Base-by-base conservation (phyloP, 2,888 invertebrate species). In the Hipparchia sbordonii region DNA sequence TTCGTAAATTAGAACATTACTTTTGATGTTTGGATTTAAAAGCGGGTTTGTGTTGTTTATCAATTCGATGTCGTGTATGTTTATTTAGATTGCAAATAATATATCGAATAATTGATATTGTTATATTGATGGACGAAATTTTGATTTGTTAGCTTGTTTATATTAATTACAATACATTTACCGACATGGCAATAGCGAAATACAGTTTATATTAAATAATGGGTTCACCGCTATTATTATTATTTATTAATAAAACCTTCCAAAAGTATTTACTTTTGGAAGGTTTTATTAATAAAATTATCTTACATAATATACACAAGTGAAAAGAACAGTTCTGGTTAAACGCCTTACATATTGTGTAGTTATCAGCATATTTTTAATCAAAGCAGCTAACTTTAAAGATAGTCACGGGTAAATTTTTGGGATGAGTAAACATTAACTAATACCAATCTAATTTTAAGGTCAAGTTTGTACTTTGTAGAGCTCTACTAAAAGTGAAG, bases 1-100 rank as follows among this genome's bases (percentile, higher is more conserved):
- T 72, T 74, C 66, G 72, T 73, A 68, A 74, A 68, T 74, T 73
- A 73, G 71, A 72, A 70, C 69, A 69, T 61, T 61, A 48, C 60
- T 60, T 71, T 60, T 66, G 67, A 61, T 57, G 66, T 70, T 70
- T 59, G 61, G 51, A 51, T 71, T 59, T 69, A 52, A 69, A 61
- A 69, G 67, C 57, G 71, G 39, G 39, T 67, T 57, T 61, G 51
- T 23, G 62, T 71, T 52, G 60, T 56, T 66, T 72, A 65, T 52
- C 65, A 51, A 8, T 59, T 63, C 33, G 54, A 39, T 9, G 60
- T 48, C 39, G n/a, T 52, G 10, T 57, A 48, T 59, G 48, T 48
- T 60, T 68, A 48, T 33, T 13, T 51, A 45, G 48, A 67, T 59
- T 59, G 10, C 33, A 48, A 68, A 46, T 45, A 56, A 45, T 56